phyloP scores from a whole-genome alignment of 1,140 invertebrate species.

The Bombus balteatus region DNA sequence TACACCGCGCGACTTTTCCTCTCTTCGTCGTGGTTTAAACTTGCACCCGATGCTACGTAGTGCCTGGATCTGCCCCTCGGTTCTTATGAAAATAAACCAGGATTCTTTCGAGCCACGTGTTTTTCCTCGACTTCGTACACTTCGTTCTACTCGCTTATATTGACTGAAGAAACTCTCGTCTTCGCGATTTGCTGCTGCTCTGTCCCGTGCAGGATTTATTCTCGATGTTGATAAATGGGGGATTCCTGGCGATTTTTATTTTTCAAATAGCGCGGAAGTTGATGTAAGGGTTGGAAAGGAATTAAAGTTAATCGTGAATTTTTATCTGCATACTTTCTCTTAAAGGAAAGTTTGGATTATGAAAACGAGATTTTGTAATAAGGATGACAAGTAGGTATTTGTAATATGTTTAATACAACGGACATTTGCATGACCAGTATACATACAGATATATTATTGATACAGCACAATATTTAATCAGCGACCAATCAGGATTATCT shows the following conservation, averaged over 20 bases:
- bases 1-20: slow-evolving; percentile 21
- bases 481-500: not conserved
- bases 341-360: not conserved
- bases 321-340: not conserved
- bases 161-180: not conserved
- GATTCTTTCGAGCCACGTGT: slow-evolving; percentile 19
- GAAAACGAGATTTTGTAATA: not conserved
- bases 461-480: not conserved
- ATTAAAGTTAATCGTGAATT: too few relatives aligned
- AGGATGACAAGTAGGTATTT: not conserved
- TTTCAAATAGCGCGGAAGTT: not conserved
- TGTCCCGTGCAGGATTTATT: not conserved
- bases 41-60: not conserved
- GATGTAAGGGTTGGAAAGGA: too few relatives aligned
- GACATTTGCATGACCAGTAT: not conserved
- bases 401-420: not conserved
- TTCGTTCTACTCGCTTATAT: not conserved
- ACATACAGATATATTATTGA: not conserved
- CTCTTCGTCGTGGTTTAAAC: not conserved
- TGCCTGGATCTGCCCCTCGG: not conserved
- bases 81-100: slow-evolving; percentile 46
- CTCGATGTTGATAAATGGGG: not conserved
- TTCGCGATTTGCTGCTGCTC: not conserved
- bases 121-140: not conserved
- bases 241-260: not conserved